Base-by-base conservation (phyloP, 2,888 invertebrate genomes). In the Cylloceria caligata region DNA sequence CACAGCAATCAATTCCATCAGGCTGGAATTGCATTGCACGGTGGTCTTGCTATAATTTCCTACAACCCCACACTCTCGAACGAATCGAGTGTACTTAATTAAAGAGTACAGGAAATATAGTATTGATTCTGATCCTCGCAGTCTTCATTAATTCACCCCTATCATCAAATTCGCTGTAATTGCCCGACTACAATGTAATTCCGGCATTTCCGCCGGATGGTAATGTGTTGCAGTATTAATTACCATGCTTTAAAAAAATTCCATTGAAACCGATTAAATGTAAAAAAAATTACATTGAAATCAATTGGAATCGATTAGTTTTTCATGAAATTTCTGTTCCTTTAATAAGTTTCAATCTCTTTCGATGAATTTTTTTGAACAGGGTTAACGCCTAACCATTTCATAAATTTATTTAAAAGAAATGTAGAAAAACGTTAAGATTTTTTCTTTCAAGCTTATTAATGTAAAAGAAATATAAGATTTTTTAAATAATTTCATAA, bases 1-100 rank as follows among this genome's bases (percentile, higher is more conserved):
- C 45, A 62, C 36, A 77, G 77, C 73, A 77, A 81, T 81, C 81
- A 77, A 81, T 81, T 81, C 47, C 73, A 73, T 81, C 73, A 52
- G 68, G 49, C 73, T 68, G 77, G 68, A 81, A 77, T 81, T 64
- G 62, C 73, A 69, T 81, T 68, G 60, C 52, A 55, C 49, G 52
- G 55, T 72, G 67, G 49, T 76, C 72, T 72, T 72, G 60, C 47
- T 67, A 67, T 72, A 57, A 81, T 76, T 72, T 81, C 19, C 62
- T 49, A 16, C 34, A 19, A 34, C 42, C 27, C 67, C 55, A 73
- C 55, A 19, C 45, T 47, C 62, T 52, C 42, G 21, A 72, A 67
- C 47, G 55, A 67, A 81, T 65, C 34, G 36, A 42, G 71, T 67
- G n/a, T 36, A 34, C 49, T 49, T 39, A 77, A 81, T 73, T 73